Conservation (phyloP, 1,140 invertebrate genomes). For the Manduca sexta region DNA sequence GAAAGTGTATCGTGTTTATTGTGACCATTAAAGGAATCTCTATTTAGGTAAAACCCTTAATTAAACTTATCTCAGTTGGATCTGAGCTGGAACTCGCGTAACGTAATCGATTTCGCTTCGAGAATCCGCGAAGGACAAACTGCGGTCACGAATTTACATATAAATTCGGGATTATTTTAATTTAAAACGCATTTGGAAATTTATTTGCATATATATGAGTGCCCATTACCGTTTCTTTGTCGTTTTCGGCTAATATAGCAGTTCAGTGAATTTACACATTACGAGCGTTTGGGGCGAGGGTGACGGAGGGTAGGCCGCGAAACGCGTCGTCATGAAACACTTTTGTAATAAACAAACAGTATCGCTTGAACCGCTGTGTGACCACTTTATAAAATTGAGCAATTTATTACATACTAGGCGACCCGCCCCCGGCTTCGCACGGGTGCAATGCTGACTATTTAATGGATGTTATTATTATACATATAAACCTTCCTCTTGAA, state of each 20-base stretch:
- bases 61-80: constrained; percentile 63
- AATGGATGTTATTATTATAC: too few relatives aligned
- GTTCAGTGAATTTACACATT: constrained; percentile 46
- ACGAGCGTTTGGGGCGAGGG: constrained; percentile 23
- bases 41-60: constrained; percentile 60
- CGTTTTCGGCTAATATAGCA: constrained; percentile 43
- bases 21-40: constrained; percentile 40
- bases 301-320: not conserved
- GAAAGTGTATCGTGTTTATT: constrained; percentile 25
- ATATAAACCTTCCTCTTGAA: too few relatives aligned
- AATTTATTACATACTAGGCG: constrained; percentile 66
- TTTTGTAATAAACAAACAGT: constrained; percentile 43
- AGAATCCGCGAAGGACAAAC: constrained; percentile 65
- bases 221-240: constrained; percentile 60
- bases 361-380: constrained; percentile 30
- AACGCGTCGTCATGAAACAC: constrained; percentile 13
- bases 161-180: constrained; percentile 71
- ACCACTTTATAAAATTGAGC: constrained; percentile 69
- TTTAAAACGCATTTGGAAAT: constrained; percentile 66
- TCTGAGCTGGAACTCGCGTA: constrained; percentile 62
- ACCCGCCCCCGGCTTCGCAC: too few relatives aligned
- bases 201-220: constrained; percentile 68
- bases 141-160: constrained; percentile 69
- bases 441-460: too few relatives aligned
- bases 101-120: constrained; percentile 67